A percentile compares a stretch with the other conserved stretches of the same genome.
Evolutionary conservation across 2,888 invertebrate species (phyloP).

Genomic region (Drosophila engyochracea): DNA sequence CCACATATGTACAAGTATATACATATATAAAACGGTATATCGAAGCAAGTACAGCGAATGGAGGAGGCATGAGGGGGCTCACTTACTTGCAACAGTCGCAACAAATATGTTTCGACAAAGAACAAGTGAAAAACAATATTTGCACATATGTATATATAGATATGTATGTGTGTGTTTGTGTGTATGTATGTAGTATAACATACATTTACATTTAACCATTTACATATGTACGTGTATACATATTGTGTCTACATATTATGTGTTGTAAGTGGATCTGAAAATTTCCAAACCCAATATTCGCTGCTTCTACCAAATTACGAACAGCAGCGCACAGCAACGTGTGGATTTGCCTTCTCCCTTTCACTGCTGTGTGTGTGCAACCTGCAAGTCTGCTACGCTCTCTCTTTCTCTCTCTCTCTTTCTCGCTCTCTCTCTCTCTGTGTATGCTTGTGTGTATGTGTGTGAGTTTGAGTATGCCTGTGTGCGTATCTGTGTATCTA

Average conservation of each 20-base stretch:
- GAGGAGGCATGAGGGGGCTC: not conserved
- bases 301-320: slow-evolving; percentile 15
- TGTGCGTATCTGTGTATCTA: slow-evolving; percentile 34
- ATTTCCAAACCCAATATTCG: slow-evolving; percentile 26
- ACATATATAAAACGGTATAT: not conserved
- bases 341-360: slow-evolving; percentile 40
- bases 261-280: slow-evolving; percentile 35
- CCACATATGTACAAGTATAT: not conserved
- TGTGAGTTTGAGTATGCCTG: not conserved
- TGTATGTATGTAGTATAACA: not conserved
- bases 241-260: not conserved
- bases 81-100: not conserved
- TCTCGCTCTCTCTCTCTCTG: not conserved
- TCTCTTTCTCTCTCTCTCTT: not conserved
- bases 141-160: not conserved
- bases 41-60: not conserved
- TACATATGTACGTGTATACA: not conserved
- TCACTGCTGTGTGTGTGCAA: slow-evolving; percentile 29
- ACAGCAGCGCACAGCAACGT: slow-evolving; percentile 10
- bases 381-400: slow-evolving; percentile 46
- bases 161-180: not conserved
- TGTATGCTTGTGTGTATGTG: slow-evolving; percentile 6
- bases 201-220: slow-evolving; percentile 3
- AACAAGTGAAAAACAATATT: not conserved
- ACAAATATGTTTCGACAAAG: not conserved